phyloP scores from a whole-genome alignment of 2,113 vertebrate species.

The Siniperca knerii region DNA sequence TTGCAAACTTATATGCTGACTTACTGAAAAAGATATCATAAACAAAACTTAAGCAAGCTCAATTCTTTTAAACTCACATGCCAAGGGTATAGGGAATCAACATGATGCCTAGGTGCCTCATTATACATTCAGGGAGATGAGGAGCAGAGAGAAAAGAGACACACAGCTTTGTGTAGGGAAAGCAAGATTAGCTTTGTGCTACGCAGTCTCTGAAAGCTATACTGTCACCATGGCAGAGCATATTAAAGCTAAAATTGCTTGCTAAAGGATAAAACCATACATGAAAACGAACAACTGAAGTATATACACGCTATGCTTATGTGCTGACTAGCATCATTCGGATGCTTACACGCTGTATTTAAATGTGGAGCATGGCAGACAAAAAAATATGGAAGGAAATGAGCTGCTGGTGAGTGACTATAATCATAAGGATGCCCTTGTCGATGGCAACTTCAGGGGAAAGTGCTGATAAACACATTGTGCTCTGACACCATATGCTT shows the following conservation, averaged over 20 bases:
- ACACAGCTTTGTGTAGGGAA: background rate
- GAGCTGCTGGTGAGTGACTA: constrained; percentile 48
- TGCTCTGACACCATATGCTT: constrained; percentile 66
- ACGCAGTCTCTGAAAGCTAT: constrained; percentile 2
- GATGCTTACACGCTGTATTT: constrained; percentile 1
- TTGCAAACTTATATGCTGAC: background rate
- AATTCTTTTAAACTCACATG: background rate
- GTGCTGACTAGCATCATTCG: constrained; percentile 34
- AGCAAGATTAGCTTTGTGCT: constrained; percentile 4
- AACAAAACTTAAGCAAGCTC: background rate
- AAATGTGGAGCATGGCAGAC: constrained; percentile 8
- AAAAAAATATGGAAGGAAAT: constrained; percentile 30
- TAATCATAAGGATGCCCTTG: constrained; percentile 60
- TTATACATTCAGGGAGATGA: background rate
- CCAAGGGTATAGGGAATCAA: background rate
- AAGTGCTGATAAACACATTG: constrained; percentile 63
- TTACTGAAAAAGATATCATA: background rate
- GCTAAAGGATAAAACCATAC: constrained; percentile 13
- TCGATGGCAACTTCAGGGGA: constrained; percentile 52
- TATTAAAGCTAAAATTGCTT: constrained; percentile 27
- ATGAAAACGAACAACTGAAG: background rate
- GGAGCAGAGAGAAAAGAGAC: background rate
- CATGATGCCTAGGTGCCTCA: background rate
- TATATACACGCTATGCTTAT: background rate
- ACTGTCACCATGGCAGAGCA: constrained; percentile 11